Evolutionary conservation across 2,888 invertebrate genomes (phyloP).

Genomic region (Dimorphilus gyrociliatus): DNA sequence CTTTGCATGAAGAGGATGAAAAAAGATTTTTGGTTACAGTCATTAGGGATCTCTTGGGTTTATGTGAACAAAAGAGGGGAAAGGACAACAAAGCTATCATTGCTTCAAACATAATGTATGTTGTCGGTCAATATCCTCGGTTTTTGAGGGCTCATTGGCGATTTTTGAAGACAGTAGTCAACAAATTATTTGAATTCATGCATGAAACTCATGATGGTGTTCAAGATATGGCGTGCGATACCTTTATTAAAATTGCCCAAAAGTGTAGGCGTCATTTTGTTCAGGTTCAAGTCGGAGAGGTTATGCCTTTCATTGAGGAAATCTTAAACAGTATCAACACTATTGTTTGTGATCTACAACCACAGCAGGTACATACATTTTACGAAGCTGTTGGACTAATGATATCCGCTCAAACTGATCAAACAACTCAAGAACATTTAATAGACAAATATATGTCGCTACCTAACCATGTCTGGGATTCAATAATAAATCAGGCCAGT

Average conservation of each 20-base stretch:
- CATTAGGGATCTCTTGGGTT: constrained; percentile 75
- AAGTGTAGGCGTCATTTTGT: constrained; percentile 97
- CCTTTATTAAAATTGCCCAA: constrained; percentile 96
- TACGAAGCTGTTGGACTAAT: constrained; percentile 98
- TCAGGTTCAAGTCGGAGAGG: constrained; percentile 80
- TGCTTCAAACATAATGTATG: constrained; percentile 99
- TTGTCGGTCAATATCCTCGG: constrained; percentile 95
- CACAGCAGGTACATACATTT: constrained; percentile 92
- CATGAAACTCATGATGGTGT: constrained; percentile 99
- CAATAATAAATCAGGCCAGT: constrained; percentile 86
- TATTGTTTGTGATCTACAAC: constrained; percentile 95
- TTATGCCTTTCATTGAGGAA: constrained; percentile 94
- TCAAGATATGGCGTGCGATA: constrained; percentile 99
- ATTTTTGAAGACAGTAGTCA: constrained; percentile 97
- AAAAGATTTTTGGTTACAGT: constrained; percentile 96
- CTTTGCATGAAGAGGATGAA: constrained; percentile 98
- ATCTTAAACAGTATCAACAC: constrained; percentile 85
- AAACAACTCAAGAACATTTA: constrained; percentile 71
- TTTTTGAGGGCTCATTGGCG: constrained; percentile 99
- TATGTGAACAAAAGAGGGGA: constrained; percentile 84
- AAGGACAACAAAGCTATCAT: constrained; percentile 99
- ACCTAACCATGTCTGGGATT: constrained; percentile 96
- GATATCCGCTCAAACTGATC: constrained; percentile 88
- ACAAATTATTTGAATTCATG: constrained; percentile 99
- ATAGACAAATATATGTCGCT: constrained; percentile 94